phyloP scores from a whole-genome alignment of 2,113 vertebrate species.

The Corythaixoides concolor region DNA sequence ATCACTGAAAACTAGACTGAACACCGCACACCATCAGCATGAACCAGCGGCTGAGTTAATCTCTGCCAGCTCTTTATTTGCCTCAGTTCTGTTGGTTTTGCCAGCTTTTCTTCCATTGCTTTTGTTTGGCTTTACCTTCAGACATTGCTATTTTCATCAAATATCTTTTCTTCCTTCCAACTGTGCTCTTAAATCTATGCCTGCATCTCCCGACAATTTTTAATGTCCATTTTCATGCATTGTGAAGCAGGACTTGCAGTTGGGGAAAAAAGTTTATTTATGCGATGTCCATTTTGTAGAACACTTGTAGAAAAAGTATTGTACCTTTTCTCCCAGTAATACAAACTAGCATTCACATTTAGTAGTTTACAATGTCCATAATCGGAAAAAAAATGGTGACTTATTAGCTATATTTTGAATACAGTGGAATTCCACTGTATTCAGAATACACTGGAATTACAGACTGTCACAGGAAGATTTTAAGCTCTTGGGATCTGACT shows the following conservation, averaged over 20 bases:
- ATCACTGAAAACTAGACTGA: neutral
- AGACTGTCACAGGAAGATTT: neutral
- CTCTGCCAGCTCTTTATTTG: neutral
- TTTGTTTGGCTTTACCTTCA: neutral
- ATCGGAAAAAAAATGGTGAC: neutral
- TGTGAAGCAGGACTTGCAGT: neutral
- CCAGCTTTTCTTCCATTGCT: neutral
- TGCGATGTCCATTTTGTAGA: neutral
- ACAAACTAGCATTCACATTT: neutral
- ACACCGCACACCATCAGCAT: accelerated
- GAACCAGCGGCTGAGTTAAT: neutral
- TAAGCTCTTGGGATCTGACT: neutral
- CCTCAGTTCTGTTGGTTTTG: neutral
- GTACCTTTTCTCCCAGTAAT: neutral
- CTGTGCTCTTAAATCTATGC: neutral
- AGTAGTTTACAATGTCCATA: neutral
- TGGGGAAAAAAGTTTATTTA: neutral
- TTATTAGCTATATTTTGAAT: neutral
- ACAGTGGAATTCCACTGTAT: neutral
- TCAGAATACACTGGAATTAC: no score
- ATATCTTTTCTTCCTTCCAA: neutral
- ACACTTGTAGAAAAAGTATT: neutral
- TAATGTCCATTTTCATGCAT: neutral
- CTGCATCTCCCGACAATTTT: neutral
- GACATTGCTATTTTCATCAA: neutral